Conservation (phyloP, 2,797 vertebrate genomes). For the Propithecus perrieri region DNA sequence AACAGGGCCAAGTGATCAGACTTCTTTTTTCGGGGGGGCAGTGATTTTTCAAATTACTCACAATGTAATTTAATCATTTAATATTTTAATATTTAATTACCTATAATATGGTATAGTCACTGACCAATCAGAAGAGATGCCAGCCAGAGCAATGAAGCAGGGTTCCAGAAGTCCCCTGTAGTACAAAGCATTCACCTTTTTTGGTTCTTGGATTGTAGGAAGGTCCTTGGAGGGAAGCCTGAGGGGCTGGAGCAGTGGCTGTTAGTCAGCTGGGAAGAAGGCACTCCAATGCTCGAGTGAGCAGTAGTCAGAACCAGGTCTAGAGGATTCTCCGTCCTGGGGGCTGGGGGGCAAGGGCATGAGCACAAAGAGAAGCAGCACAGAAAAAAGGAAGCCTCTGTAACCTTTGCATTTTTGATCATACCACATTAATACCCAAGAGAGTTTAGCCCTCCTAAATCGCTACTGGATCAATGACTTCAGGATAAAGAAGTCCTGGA, state of each 20-base stretch:
- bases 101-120: not conserved
- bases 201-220: not conserved
- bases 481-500: not conserved
- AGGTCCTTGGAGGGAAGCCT: not conserved
- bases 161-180: not conserved
- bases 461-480: not conserved
- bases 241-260: not conserved
- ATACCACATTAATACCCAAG: not conserved
- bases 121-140: not conserved
- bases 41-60: not conserved
- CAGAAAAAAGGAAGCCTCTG: not conserved
- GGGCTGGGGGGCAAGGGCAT: rapidly evolving
- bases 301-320: not conserved
- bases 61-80: not conserved
- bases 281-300: rapidly evolving
- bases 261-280: not conserved
- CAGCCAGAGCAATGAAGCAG: not conserved
- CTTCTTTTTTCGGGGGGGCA: not conserved
- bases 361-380: rapidly evolving
- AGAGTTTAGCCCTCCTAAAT: not conserved
- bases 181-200: rapidly evolving
- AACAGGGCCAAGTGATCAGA: not conserved
- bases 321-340: not conserved
- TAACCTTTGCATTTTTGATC: not conserved
- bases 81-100: not conserved